Evolutionary conservation across 2,113 vertebrate species (phyloP).

Genomic region (Pseudonaja textilis): DNA sequence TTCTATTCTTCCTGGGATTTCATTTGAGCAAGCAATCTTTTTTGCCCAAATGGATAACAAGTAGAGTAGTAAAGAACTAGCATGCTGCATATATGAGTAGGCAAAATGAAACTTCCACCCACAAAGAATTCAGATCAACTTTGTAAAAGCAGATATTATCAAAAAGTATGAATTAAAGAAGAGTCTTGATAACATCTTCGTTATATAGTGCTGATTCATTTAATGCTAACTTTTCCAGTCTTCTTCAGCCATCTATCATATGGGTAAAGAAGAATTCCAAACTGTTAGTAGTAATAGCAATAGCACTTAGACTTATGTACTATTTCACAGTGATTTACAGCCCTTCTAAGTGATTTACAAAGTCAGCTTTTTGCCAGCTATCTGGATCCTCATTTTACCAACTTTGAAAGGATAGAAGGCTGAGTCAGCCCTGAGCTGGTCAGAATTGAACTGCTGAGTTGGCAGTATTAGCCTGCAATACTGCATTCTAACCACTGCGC

Average conservation of each 20-base stretch:
- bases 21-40: neutral
- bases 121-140: neutral
- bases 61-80: neutral
- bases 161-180: neutral
- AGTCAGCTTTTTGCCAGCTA: neutral
- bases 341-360: neutral
- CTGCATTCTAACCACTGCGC: neutral
- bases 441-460: neutral
- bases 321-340: neutral
- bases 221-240: neutral
- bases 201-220: neutral
- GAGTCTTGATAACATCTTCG: neutral
- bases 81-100: too few species aligned
- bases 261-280: neutral
- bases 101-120: neutral
- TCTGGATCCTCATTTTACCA: neutral
- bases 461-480: neutral
- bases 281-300: neutral
- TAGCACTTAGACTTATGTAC: neutral
- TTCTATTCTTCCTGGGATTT: neutral
- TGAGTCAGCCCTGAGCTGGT: neutral
- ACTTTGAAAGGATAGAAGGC: neutral
- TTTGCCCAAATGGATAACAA: neutral
- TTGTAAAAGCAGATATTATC: neutral
- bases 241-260: neutral